Evolutionary conservation across 2,113 vertebrate genomes (phyloP), one percentile per base, ranked within the genome.

Genomic region (Proteles cristata): DNA sequence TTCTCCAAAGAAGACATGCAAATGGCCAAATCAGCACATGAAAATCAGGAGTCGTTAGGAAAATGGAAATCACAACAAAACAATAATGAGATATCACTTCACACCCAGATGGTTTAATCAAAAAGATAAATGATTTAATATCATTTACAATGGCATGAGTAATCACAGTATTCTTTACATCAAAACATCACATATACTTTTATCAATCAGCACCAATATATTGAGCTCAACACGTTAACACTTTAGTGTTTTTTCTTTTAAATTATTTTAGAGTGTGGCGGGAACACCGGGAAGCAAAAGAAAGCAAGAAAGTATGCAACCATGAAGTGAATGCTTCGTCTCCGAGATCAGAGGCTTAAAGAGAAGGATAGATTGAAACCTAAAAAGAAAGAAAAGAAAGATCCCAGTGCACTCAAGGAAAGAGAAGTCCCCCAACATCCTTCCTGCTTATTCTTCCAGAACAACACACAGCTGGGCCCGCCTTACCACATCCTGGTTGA

Each of bases 1-100:
- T 96, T 79, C 76, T 83, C n/a, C 79, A 95, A 71, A 89, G 33
- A 83, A 96, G 26, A 91, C 21, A 87, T 1, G 26, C 68, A 88
- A 94, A 77, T 61, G 7, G n/a, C 21, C 63, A 93, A 74, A 74
- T 25, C 68, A 66, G 79, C 39, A 80, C 35, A 74, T 16, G 9
- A 71, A 66, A 93, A 45, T 58, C 48, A 61, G 53, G 25, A 33
- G 31, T 84, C 48, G 53, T 39, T 58, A 95, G 39, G 33, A 35
- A 93, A 93, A 79, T 2, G 25, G 11, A 88, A 95, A 45, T 88
- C 16, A 76, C 33, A 96, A 76, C 39, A 71, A 45, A 96, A 81
- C 39, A 71, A 71, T 26, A 74, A 58, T 25, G 33, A 35, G 31
- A 85, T 39, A 90, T 11, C 4, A 68, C 35, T 85, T 88, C 45